Evolutionary conservation across 2,113 vertebrate species (phyloP), one percentile per base, ranked within the genome.

Genomic region (Mustela nigripes): DNA sequence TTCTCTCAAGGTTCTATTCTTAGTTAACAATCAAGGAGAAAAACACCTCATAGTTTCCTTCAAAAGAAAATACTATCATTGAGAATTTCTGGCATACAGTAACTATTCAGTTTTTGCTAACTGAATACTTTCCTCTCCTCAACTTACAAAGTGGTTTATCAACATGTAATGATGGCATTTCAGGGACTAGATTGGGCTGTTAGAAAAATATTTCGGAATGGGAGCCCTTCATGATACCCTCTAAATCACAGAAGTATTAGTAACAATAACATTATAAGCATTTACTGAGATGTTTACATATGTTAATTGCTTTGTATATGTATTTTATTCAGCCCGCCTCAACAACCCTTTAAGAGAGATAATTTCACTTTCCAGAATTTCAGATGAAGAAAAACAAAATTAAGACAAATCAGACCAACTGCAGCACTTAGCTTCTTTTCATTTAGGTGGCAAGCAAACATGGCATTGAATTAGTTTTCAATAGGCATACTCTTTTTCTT

Each of bases 81-180:
- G 78, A 94, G 58, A 82, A 63, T 85, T 62, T 85, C 87, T 92
- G 71, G 78, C 8, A 74, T 15, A 53, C 2, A 5, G 14, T 39
- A 53, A 16, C 31, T 53, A 33, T 10, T 65, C 58, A 62, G 71
- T 24, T 71, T 95, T 79, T 67, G 31, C 12, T 80, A 62, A 56
- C 5, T 86, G 33, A 92, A 33, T 73, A 53, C 81, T 89, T 69
- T 96, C 39, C 76, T 73, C n/a, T 96, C 95, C 16, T 73, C 28
- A 62, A 24, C 85, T 84, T 95, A 58, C 67, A 67, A 78, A 58
- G 9, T 62, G 33, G 48, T 74, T 81, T 76, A 7, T 39, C 53
- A 69, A 63, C 18, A 81, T 1, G 3, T 22, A 88, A 85, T 63
- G 11, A 53, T 67, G 45, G 11, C 22, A 79, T 81, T 91, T 97